phyloP scores from a whole-genome alignment of 2,888 invertebrate species.

The Dasysyrphus tricinctus region DNA sequence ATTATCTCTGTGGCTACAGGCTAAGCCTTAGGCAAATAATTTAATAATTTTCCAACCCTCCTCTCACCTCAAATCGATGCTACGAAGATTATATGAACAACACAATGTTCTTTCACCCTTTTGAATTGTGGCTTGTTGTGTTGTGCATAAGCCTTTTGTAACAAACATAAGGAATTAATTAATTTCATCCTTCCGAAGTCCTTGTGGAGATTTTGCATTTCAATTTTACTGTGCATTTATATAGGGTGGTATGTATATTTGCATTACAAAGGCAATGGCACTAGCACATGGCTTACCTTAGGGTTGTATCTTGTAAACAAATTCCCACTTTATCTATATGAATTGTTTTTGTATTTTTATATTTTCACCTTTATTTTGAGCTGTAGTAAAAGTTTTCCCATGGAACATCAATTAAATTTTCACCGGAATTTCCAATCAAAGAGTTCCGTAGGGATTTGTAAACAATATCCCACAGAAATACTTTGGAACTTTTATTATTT shows the following conservation, averaged over 20 bases:
- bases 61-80: background rate
- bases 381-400: slow-evolving; percentile 24
- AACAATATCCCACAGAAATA: slow-evolving; percentile 61
- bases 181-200: slow-evolving; percentile 38
- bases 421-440: slow-evolving; percentile 70
- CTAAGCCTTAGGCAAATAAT: slow-evolving; percentile 32
- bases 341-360: background rate
- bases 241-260: slow-evolving; percentile 18
- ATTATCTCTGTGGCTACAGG: slow-evolving; percentile 68
- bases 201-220: slow-evolving; percentile 29
- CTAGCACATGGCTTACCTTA: background rate
- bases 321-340: slow-evolving; percentile 3
- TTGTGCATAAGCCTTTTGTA: slow-evolving; percentile 55
- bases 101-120: slow-evolving; percentile 16
- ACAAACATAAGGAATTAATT: slow-evolving; percentile 56
- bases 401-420: slow-evolving; percentile 68
- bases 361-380: slow-evolving; percentile 1
- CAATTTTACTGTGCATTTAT: slow-evolving; percentile 25
- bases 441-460: slow-evolving; percentile 49
- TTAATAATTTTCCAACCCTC: slow-evolving; percentile 39
- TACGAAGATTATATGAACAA: slow-evolving; percentile 22
- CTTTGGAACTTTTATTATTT: slow-evolving; percentile 54
- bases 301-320: slow-evolving; percentile 48
- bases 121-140: background rate
- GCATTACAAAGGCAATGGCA: slow-evolving; percentile 54